phyloP scores from a whole-genome alignment of 2,113 vertebrate species.

The Tapirus terrestris region DNA sequence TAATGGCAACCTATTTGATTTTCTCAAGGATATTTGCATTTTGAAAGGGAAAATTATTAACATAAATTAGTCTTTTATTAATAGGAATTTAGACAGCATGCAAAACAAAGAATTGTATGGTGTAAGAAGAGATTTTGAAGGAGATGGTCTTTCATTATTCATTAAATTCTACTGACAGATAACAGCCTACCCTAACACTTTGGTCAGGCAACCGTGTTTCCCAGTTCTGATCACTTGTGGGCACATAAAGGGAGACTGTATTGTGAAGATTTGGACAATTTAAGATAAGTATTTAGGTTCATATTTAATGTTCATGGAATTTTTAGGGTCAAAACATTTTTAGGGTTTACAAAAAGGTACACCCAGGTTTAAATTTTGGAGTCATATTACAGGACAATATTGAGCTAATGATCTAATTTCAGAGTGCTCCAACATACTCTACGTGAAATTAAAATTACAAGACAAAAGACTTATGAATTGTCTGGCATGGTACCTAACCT shows the following conservation, averaged over 20 bases:
- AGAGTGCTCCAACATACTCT: neutral
- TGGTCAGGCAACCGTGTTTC: neutral
- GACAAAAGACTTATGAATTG: neutral
- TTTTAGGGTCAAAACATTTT: neutral
- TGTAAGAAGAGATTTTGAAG: slow-evolving; percentile 33
- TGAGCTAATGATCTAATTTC: neutral
- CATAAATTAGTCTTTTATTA: slow-evolving; percentile 64
- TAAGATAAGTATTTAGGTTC: neutral
- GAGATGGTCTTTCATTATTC: neutral
- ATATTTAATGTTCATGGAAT: neutral
- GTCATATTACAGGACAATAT: neutral
- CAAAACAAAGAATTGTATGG: slow-evolving; percentile 1
- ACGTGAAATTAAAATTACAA: neutral
- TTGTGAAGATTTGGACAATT: neutral
- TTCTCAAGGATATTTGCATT: slow-evolving; percentile 64
- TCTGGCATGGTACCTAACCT: neutral
- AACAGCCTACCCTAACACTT: neutral
- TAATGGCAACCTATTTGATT: slow-evolving; percentile 55
- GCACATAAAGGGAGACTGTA: neutral
- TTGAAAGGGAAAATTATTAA: slow-evolving; percentile 62
- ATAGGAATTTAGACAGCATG: slow-evolving; percentile 35
- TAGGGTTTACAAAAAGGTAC: neutral
- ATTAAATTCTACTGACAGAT: neutral
- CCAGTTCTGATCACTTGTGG: neutral
- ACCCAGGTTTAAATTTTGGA: neutral